A percentile compares a stretch with the other conserved stretches of the same genome.
phyloP scores from a whole-genome alignment of 1,140 invertebrate genomes.

The Scaptomyza pallida region DNA sequence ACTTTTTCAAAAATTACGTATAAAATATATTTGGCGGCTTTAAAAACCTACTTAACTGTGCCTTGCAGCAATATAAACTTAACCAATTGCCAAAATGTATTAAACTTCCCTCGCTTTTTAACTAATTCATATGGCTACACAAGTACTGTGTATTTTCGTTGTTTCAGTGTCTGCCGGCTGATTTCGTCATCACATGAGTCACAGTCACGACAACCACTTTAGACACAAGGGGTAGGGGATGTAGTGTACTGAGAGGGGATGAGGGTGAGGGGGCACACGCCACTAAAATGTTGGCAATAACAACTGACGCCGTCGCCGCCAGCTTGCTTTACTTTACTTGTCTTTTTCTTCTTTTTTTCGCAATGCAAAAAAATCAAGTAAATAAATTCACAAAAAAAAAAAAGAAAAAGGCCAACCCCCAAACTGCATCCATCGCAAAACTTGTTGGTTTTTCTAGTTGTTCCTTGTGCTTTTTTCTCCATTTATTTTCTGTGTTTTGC shows the following conservation, averaged over 20 bases:
- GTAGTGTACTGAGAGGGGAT: neutral
- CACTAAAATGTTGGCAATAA: conserved; percentile 59
- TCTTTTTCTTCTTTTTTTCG: conserved; percentile 23
- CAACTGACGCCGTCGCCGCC: conserved; percentile 56
- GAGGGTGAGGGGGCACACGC: conserved; percentile 2
- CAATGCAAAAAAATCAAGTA: conserved; percentile 32
- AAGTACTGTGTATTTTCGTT: conserved; percentile 31
- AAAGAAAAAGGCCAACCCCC: conserved; percentile 37
- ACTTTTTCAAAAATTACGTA: too few species aligned
- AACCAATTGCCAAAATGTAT: too few species aligned
- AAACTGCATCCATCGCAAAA: conserved; percentile 46
- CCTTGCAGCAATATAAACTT: too few species aligned
- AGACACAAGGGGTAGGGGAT: neutral
- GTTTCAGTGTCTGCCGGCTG: conserved; percentile 45
- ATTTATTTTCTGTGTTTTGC: neutral
- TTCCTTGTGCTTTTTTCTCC: neutral
- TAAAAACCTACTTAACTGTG: too few species aligned
- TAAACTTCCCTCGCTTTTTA: conserved; percentile 27
- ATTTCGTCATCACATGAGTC: conserved; percentile 65
- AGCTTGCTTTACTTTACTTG: conserved; percentile 19
- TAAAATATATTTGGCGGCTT: too few species aligned
- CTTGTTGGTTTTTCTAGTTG: conserved; percentile 18
- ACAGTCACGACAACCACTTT: conserved; percentile 14
- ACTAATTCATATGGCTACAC: conserved; percentile 19
- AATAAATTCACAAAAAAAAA: conserved; percentile 14